Conservation (phyloP, 1,140 invertebrate species). For the Hyles euphorbiae region DNA sequence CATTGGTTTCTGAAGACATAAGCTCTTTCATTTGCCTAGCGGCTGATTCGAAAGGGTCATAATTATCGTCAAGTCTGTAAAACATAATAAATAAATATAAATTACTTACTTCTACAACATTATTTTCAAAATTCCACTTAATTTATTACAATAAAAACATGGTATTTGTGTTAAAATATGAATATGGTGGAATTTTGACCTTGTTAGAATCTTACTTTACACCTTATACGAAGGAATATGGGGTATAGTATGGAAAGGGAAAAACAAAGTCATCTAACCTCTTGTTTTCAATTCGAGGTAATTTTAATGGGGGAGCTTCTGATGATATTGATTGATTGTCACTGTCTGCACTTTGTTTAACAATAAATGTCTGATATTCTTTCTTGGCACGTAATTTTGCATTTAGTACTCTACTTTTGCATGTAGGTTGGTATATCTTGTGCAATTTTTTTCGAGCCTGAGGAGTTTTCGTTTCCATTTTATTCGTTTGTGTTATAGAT, state of each 20-base stretch:
- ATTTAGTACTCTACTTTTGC: conserved; percentile 43
- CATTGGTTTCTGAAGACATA: conserved; percentile 70
- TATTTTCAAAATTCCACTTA: too few species aligned
- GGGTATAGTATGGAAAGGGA: conserved; percentile 1
- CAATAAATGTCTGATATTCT: conserved; percentile 59
- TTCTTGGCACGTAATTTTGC: conserved; percentile 38
- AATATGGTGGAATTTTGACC: neutral
- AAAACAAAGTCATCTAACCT: conserved; percentile 40
- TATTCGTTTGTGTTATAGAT: conserved; percentile 52
- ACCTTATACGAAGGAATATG: neutral
- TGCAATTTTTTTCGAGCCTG: conserved; percentile 31
- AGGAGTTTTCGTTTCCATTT: conserved; percentile 20
- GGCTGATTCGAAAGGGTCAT: conserved; percentile 70
- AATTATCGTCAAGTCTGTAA: conserved; percentile 68
- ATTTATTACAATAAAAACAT: too few species aligned
- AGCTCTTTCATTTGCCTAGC: conserved; percentile 74
- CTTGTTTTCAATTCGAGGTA: conserved; percentile 60
- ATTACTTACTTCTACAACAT: too few species aligned
- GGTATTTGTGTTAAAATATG: too few species aligned
- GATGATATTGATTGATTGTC: conserved; percentile 42
- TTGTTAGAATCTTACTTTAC: neutral
- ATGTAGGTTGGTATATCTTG: conserved; percentile 31
- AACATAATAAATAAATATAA: conserved; percentile 16
- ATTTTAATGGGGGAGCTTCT: conserved; percentile 60
- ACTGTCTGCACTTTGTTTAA: conserved; percentile 42